phyloP scores from a whole-genome alignment of 2,113 vertebrate genomes.

The Opisthocomus hoazin region DNA sequence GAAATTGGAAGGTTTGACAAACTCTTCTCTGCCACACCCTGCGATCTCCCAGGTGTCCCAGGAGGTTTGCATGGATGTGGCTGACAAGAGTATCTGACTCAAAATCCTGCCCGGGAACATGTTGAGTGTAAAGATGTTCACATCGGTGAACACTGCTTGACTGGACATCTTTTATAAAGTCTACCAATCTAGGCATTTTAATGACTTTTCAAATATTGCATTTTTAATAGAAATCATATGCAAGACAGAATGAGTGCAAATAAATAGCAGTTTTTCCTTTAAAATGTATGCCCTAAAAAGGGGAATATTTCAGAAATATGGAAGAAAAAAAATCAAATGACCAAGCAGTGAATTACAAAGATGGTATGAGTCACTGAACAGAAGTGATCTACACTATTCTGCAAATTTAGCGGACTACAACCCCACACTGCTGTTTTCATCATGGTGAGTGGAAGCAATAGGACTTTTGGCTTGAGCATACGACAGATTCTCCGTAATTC shows the following conservation, averaged over 20 bases:
- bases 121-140: not conserved
- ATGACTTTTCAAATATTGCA: not conserved
- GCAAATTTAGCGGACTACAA: not conserved
- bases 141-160: not conserved
- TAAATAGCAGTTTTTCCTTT: not conserved
- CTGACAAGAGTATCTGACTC: not conserved
- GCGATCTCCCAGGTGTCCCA: not conserved
- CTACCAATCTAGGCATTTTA: not conserved
- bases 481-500: not conserved
- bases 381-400: not conserved
- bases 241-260: not conserved
- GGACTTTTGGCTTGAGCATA: not conserved
- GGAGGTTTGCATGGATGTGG: not conserved
- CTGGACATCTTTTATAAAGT: not conserved
- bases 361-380: not conserved
- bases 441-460: not conserved
- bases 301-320: not conserved
- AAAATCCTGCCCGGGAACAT: not conserved
- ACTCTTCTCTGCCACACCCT: not conserved
- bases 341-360: not conserved
- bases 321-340: not conserved
- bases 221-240: not conserved
- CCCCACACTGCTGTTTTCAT: not conserved
- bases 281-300: not conserved
- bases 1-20: not conserved